Evolutionary conservation across 2,888 invertebrate genomes (phyloP).

Genomic region (Spilarctia lutea): DNA sequence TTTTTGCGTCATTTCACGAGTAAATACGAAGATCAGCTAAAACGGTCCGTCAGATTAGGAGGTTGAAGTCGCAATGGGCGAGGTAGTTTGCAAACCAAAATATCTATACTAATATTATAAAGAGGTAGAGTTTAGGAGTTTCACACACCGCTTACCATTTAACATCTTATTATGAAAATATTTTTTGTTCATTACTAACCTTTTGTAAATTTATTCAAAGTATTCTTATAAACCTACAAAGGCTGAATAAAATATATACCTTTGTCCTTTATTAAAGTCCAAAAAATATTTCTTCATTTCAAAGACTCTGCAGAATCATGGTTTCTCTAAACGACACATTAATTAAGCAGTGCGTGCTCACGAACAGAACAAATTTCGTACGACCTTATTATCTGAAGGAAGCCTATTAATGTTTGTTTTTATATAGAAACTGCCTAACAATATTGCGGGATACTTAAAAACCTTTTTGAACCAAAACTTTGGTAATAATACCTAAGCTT

Average conservation of each 20-base stretch:
- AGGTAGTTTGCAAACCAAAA: no score
- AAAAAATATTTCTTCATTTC: neutral
- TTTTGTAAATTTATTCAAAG: neutral
- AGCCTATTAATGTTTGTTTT: constrained; percentile 7
- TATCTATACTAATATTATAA: no score
- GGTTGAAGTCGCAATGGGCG: no score
- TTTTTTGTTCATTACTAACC: no score
- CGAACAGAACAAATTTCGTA: constrained; percentile 2
- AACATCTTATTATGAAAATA: no score
- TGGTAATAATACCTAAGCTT: neutral
- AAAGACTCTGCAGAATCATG: neutral
- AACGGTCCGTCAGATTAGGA: no score
- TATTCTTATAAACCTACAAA: neutral
- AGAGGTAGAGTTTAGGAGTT: no score
- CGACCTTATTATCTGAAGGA: neutral
- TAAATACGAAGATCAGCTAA: no score
- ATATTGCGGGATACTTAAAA: neutral
- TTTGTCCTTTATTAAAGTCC: neutral
- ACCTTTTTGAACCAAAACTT: neutral
- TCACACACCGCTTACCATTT: no score
- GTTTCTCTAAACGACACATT: constrained; percentile 10
- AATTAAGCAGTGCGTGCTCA: constrained; percentile 1
- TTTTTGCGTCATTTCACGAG: no score
- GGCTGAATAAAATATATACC: neutral
- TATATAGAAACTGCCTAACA: neutral